These are phyloP conservation scores for Pangasius larnaudii DNA, from an alignment of 2,797 vertebrate genomes.

Conservation along the genomic window DNA sequence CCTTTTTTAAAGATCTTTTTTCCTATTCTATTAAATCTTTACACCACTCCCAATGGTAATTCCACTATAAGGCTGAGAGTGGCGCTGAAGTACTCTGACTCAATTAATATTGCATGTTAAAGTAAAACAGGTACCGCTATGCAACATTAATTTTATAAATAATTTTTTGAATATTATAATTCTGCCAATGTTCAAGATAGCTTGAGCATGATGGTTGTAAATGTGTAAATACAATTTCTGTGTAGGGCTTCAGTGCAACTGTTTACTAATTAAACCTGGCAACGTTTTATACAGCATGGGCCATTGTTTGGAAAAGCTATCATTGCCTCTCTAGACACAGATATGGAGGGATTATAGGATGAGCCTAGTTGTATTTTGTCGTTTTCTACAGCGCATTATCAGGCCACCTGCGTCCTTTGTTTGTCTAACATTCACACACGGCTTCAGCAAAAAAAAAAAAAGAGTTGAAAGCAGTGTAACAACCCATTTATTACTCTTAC, in stretches of 20 bases:
- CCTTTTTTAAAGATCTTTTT: not conserved
- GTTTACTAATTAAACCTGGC: not conserved
- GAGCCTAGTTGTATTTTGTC: not conserved
- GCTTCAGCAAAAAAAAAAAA: not conserved
- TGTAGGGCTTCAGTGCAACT: not conserved
- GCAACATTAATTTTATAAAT: not conserved
- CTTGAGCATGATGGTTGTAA: not conserved
- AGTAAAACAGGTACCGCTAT: not conserved
- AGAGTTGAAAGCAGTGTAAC: too few relatives aligned
- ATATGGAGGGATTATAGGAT: not conserved
- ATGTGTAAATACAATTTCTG: not conserved
- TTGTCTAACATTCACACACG: not conserved
- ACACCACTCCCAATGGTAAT: not conserved
- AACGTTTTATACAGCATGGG: not conserved
- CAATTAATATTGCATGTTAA: not conserved
- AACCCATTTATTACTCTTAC: not conserved
- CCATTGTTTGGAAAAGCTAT: not conserved
- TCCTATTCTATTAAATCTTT: not conserved
- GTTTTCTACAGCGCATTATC: not conserved
- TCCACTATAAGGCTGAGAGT: not conserved
- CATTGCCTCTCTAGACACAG: not conserved
- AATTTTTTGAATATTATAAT: not conserved
- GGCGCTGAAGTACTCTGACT: not conserved
- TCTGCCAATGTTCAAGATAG: not conserved
- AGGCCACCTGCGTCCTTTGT: constrained; percentile 21